Base-by-base conservation (phyloP, 2,888 invertebrate genomes). In the Leucophora obtusa region DNA sequence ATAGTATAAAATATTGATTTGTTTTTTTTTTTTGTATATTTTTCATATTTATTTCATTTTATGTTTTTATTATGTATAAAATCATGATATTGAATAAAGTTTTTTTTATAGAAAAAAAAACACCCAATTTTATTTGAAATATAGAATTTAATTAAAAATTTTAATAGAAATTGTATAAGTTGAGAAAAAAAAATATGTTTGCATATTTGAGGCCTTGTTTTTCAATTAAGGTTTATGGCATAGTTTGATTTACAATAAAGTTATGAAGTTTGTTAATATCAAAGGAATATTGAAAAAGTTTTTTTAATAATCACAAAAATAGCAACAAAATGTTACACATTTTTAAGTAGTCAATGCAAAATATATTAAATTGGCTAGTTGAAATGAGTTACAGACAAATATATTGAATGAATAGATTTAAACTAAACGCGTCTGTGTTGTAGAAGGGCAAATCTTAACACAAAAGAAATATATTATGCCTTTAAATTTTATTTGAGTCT, bases 51-150 rank as follows among this genome's bases (percentile, higher is more conserved):
- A 33, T 9, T 58, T 58, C 56, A 38, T 66, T 54, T 66, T 54
- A 38, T 71, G 15, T 33, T 54, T 54, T 62, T 62, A 18, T 63
- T 33, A 62, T 62, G 50, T 62, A 63, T 18, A 63, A 58, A 65
- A 56, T 51, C 18, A 58, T 51, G 10, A 38, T 53, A 43, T 47
- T 24, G 54, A 58, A 63, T 24, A 74, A 51, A 66, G n/a, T 9
- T n/a, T 43, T 35, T 50, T 58, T 73, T 38, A 11, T 11, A 5
- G 11, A 38, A 11, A 38, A 38, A 11, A 38, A 38, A 10, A 14
- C 38, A 38, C 43, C 43, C 43, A n/a, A 38, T 5, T 47, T 47
- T n/a, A 14, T 2, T n/a, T 47, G n/a, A 47, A 47, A n/a, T n/a
- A 47, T n/a, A 47, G 6, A n/a, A 47, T 47, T n/a, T 47, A 47